Base-by-base conservation (phyloP, 2,113 vertebrate genomes). In the Syngnathus scovelli region DNA sequence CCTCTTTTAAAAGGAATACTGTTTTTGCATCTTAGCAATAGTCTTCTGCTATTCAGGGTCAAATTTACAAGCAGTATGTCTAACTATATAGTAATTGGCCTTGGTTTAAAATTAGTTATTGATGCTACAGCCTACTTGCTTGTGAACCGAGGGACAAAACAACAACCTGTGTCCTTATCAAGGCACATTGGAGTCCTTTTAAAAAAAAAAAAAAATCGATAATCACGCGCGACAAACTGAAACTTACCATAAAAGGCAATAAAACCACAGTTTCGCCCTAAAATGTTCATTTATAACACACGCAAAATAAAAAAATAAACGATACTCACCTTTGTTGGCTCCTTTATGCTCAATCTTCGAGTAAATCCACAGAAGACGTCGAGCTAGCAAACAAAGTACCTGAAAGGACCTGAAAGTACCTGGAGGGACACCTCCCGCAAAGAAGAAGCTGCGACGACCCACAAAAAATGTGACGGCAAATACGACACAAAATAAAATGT, bases 271-370 rank as follows among this genome's bases (percentile, higher is more conserved):
- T 62, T 62, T 27, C 61, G 1, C 41, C 38, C 21, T 23, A 62
- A 44, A 44, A 44, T 27, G 39, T 23, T 16, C 1, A 44, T 16
- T 44, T 8, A 27, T 43, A 43, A 52, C 0, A 13, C 3, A 62
- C 12, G 12, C 4, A 11, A 1, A 2, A 10, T 1, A n/a, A 0
- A 58, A 1, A 3, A 37, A 10, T 1, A 16, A 8, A 3, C 0
- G 13, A 6, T 63, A 73, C 80, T 79, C 55, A 84, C 80, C 60
- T 78, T 79, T 39, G 2, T 13, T 19, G 11, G 51, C 9, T 7
- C 21, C 7, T n/a, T 0, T 36, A 38, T 77, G 61, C 66, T 46
- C 19, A 66, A 56, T 59, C 6, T 18, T 64, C 75, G 52, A 61
- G 75, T 78, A 71, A 59, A 66, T 78, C 78, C 72, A 71, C 77